Percentiles rank a stretch among this genome's conserved stretches.
Evolutionary conservation across 2,888 invertebrate genomes (phyloP).

Genomic region (Clunio marinus): DNA sequence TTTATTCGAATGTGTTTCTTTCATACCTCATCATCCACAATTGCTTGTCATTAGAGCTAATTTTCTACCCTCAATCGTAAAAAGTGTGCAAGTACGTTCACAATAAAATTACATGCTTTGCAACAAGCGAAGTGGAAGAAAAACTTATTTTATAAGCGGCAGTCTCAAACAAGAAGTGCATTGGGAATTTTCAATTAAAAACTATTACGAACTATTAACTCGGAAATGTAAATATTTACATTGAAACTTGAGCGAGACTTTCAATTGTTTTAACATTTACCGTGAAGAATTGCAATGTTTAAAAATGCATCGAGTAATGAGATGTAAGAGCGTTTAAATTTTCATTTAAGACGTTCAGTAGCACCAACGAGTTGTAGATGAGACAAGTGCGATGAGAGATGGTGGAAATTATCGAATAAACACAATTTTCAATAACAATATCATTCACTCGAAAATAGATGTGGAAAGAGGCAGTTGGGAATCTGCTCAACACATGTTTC

Average conservation of each 20-base stretch:
- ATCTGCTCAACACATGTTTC: conserved; percentile 37
- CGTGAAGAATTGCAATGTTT: conserved; percentile 4
- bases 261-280: not conserved
- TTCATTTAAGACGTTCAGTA: not conserved
- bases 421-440: conserved; percentile 23
- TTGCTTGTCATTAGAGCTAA: conserved; percentile 8
- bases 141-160: not conserved
- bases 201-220: conserved; percentile 7
- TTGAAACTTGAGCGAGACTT: not conserved
- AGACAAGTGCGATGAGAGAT: conserved; percentile 38
- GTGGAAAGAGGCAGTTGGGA: not conserved
- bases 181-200: conserved; percentile 15
- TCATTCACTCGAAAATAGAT: conserved; percentile 25
- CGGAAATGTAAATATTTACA: conserved; percentile 4
- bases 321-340: no score
- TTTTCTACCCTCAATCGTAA: not conserved
- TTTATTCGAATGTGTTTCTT: not conserved
- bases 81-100: conserved; percentile 28
- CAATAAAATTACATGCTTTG: conserved; percentile 6
- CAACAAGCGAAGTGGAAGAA: not conserved
- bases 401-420: conserved; percentile 29
- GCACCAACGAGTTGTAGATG: not conserved
- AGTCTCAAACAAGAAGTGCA: conserved; percentile 4
- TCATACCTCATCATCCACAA: not conserved
- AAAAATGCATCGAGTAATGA: conserved; percentile 6